Percentiles rank a stretch among this genome's conserved stretches.
Conservation (phyloP, 2,797 vertebrate genomes). For the Centroberyx gerrardi region DNA sequence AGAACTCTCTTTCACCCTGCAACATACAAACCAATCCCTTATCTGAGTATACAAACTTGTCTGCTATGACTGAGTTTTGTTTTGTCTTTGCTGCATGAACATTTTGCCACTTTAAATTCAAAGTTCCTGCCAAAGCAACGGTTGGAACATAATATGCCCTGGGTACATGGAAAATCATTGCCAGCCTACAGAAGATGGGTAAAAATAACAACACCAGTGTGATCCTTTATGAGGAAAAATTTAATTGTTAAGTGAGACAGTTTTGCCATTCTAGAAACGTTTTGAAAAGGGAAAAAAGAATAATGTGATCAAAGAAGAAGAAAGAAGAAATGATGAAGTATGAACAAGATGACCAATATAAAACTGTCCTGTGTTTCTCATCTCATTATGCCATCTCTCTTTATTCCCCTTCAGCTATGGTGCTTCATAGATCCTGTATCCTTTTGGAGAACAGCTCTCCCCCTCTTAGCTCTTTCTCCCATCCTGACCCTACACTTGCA, state of each 20-base stretch:
- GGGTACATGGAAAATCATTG: background rate
- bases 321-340: background rate
- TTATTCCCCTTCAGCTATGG: background rate
- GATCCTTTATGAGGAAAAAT: background rate
- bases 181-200: too few species aligned
- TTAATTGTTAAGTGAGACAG: background rate
- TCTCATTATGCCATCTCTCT: background rate
- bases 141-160: background rate
- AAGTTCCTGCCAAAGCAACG: background rate
- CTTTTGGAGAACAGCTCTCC: background rate
- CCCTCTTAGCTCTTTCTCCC: background rate
- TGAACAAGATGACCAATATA: background rate
- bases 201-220: background rate
- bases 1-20: too few species aligned
- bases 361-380: background rate
- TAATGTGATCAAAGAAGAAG: too few species aligned
- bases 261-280: background rate
- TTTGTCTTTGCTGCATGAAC: background rate
- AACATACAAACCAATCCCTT: too few species aligned
- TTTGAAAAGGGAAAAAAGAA: background rate
- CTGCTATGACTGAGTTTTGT: too few species aligned
- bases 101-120: background rate
- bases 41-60: background rate
- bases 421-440: background rate
- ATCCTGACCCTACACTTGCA: background rate